A percentile compares a stretch with the other conserved stretches of the same genome.
phyloP scores from a whole-genome alignment of 2,888 invertebrate species.

The Tachina grossa region DNA sequence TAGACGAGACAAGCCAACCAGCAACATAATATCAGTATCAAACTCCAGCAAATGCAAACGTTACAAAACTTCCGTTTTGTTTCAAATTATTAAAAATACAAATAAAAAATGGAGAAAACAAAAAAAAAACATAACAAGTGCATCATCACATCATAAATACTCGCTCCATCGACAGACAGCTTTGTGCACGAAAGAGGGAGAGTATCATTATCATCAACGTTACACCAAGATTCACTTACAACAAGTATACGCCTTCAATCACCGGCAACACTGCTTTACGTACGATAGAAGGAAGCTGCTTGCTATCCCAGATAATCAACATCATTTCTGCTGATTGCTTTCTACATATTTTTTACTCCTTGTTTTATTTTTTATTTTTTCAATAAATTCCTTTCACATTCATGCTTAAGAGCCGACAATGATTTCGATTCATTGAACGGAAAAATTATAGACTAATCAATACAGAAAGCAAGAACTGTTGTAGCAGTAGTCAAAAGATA shows the following conservation, averaged over 20 bases:
- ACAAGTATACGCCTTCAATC: constrained; percentile 60
- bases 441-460: constrained; percentile 81
- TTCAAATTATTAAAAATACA: constrained; percentile 53
- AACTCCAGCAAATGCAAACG: constrained; percentile 66
- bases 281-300: constrained; percentile 9
- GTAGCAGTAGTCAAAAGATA: constrained; percentile 57
- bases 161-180: constrained; percentile 24
- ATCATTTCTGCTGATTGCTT: constrained; percentile 5
- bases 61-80: constrained; percentile 70
- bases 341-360: constrained; percentile 34
- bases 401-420: constrained; percentile 68
- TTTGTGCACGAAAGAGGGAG: not conserved
- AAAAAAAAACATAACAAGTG: constrained; percentile 56
- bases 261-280: not conserved
- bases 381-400: not conserved
- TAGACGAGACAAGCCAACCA: constrained; percentile 71
- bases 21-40: constrained; percentile 77
- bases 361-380: not conserved
- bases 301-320: constrained; percentile 43
- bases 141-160: constrained; percentile 44
- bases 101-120: constrained; percentile 8
- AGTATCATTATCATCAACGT: constrained; percentile 59
- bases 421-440: constrained; percentile 79
- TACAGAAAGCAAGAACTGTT: constrained; percentile 49
- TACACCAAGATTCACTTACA: constrained; percentile 27